Percentiles rank a stretch among this genome's conserved stretches.
These are phyloP conservation scores for Agelaius tricolor DNA, from an alignment of 2,113 vertebrate genomes.

Conservation along the genomic window DNA sequence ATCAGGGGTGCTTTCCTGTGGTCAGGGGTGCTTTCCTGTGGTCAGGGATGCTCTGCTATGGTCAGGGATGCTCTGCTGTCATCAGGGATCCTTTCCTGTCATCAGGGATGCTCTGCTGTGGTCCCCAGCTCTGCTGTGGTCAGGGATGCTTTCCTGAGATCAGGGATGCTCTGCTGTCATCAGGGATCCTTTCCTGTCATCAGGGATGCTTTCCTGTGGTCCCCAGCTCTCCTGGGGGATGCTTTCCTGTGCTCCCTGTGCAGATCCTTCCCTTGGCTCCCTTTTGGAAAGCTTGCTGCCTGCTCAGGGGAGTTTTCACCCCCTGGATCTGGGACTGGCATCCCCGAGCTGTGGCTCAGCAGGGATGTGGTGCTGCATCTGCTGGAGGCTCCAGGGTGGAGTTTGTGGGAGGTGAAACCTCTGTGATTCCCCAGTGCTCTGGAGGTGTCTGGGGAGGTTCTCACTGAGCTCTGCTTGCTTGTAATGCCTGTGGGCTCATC, in stretches of 20 bases:
- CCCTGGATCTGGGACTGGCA: not conserved
- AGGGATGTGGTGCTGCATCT: not conserved
- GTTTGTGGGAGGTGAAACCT: not conserved
- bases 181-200: rapidly evolving
- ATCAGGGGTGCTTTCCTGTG: rapidly evolving
- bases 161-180: rapidly evolving
- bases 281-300: not conserved
- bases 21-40: rapidly evolving
- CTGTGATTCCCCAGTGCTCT: not conserved
- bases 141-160: not conserved
- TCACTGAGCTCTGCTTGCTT: not conserved
- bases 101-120: no score
- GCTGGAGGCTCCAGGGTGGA: not conserved
- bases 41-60: not conserved
- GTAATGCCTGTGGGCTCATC: not conserved
- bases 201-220: not conserved
- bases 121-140: not conserved
- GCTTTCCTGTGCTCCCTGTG: not conserved
- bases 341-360: not conserved
- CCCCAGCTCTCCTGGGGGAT: not conserved
- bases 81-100: rapidly evolving
- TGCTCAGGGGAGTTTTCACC: not conserved
- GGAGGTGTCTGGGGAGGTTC: not conserved
- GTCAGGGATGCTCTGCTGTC: rapidly evolving
- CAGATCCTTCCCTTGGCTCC: not conserved